Base-by-base conservation (phyloP, 2,113 vertebrate genomes). In the Calonectris borealis region DNA sequence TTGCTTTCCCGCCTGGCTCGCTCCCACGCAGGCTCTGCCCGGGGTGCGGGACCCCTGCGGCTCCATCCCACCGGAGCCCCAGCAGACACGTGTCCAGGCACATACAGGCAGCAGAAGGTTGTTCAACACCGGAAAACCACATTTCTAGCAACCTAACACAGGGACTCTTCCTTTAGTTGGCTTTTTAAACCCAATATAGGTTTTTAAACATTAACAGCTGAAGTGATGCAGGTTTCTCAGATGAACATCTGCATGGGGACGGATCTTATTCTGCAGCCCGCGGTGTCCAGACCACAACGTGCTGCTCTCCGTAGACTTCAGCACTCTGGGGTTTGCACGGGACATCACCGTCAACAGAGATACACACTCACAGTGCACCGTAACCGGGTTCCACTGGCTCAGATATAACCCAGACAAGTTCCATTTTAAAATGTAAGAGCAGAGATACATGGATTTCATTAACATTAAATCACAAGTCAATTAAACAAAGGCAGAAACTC, bases 181-280 rank as follows among this genome's bases (percentile, higher is more conserved):
- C 29, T 57, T 7, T 24, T 44, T 34, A 5, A 70, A 38, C 13
- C 31, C n/a, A 49, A 0, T 0, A 1, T 0, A 27, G 57, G 9
- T 13, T 46, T 73, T 52, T 7, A 13, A 34, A 12, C 44, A 14
- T 6, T 3, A 44, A 18, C 9, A 34, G 64, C 20, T 34, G 32
- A 32, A 62, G 34, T 11, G 32, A 2, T 19, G 42, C 42, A 34
- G n/a, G 25, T 16, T 38, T 40, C 79, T 22, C 8, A 17, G 38
- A 3, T 7, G 0, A 42, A 18, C 6, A 0, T 7, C n/a, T 60
- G 52, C 66, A 6, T 0, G 0, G 26, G 38, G 42, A 3, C 1
- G 3, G 48, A 7, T 38, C 51, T 48, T 27, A 7, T 2, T 19
- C 54, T 18, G 36, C 55, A 54, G 3, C 46, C 34, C 9, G 1